Evolutionary conservation across 2,888 invertebrate species (phyloP).

Genomic region (Pandemis cinnamomeana): DNA sequence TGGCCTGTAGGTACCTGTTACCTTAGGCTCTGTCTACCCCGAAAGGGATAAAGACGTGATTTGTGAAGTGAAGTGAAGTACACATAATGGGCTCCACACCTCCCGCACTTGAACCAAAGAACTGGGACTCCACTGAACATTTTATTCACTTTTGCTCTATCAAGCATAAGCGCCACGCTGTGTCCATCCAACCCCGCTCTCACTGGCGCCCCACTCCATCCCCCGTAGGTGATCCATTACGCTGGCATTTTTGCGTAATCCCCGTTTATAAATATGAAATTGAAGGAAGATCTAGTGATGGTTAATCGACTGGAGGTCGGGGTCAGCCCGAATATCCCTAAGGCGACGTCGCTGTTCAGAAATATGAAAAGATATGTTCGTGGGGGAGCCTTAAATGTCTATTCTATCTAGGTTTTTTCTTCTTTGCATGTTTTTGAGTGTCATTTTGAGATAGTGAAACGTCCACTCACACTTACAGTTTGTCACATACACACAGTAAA

Average conservation of each 20-base stretch:
- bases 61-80: too few relatives aligned
- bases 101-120: too few relatives aligned
- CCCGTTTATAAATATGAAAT: slow-evolving; percentile 85
- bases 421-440: background rate
- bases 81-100: too few relatives aligned
- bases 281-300: slow-evolving; percentile 83
- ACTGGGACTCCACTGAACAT: too few relatives aligned
- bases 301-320: slow-evolving; percentile 84
- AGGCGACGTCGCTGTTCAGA: slow-evolving; percentile 49
- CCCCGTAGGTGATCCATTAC: slow-evolving; percentile 84
- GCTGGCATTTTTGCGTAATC: slow-evolving; percentile 84
- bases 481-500: too few relatives aligned
- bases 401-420: background rate
- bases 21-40: too few relatives aligned
- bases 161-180: background rate
- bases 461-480: too few relatives aligned
- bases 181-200: slow-evolving; percentile 12
- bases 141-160: background rate
- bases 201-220: slow-evolving; percentile 44
- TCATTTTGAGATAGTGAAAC: too few relatives aligned
- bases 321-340: slow-evolving; percentile 58
- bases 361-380: slow-evolving; percentile 44
- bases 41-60: too few relatives aligned
- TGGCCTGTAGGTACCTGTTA: too few relatives aligned
- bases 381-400: slow-evolving; percentile 1